A percentile compares a stretch with the other conserved stretches of the same genome.
Evolutionary conservation across 2,797 vertebrate genomes (phyloP).

Genomic region (Cossypha niveicapilla): DNA sequence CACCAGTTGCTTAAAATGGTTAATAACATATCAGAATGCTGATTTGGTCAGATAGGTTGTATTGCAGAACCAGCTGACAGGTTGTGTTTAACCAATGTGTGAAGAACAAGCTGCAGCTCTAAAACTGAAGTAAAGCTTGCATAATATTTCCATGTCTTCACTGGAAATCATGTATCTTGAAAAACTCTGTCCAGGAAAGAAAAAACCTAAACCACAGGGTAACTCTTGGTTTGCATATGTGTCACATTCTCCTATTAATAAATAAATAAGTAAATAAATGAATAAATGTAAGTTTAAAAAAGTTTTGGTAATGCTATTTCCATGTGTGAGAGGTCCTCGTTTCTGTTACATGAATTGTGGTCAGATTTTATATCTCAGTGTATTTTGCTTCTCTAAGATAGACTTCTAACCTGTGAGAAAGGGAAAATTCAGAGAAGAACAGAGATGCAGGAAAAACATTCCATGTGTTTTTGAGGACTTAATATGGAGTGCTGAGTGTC

Average conservation of each 20-base stretch:
- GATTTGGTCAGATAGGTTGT: not conserved
- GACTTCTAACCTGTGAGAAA: not conserved
- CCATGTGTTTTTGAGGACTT: not conserved
- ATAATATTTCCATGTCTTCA: not conserved
- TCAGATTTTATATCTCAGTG: not conserved
- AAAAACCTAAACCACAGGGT: not conserved
- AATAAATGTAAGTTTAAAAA: not conserved
- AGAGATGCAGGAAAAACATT: not conserved
- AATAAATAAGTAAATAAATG: not conserved
- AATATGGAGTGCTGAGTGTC: not conserved
- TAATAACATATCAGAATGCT: not conserved
- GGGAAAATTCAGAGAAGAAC: not conserved
- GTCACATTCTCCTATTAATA: not conserved
- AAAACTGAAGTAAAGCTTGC: not conserved
- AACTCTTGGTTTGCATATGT: not conserved
- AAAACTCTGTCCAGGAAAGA: not conserved
- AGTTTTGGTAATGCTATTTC: not conserved
- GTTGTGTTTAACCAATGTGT: fast-evolving
- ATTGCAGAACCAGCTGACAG: not conserved
- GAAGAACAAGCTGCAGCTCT: not conserved
- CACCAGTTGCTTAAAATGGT: not conserved
- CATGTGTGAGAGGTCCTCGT: not conserved
- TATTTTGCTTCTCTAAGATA: not conserved
- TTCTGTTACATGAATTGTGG: not conserved
- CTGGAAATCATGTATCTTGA: not conserved